Evolutionary conservation across 2,888 invertebrate species (phyloP).

Genomic region (Petrophora chlorosata): DNA sequence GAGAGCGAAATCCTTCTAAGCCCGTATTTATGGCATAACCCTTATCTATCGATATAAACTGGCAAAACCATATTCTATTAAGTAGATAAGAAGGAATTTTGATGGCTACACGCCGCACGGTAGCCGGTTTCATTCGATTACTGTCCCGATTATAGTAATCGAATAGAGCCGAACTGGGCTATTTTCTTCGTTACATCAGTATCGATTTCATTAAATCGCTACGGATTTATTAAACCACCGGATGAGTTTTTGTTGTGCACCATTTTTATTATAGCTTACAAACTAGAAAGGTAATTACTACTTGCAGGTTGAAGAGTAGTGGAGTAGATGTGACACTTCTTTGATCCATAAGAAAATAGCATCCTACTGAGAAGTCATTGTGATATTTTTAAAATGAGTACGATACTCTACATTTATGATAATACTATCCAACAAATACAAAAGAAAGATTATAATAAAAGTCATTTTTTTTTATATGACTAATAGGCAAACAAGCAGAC

Average conservation of each 20-base stretch:
- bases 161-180: conserved; percentile 42
- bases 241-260: conserved; percentile 63
- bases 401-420: too few species aligned
- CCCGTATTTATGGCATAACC: neutral
- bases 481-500: too few species aligned
- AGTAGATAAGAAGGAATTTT: conserved; percentile 43
- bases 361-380: too few species aligned
- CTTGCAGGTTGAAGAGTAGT: conserved; percentile 35
- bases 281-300: conserved; percentile 67
- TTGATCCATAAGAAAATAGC: neutral
- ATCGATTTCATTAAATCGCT: conserved; percentile 76
- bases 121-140: conserved; percentile 46
- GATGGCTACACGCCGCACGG: conserved; percentile 46
- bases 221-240: conserved; percentile 69
- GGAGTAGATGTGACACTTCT: conserved; percentile 3
- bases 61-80: conserved; percentile 35
- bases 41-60: conserved; percentile 15
- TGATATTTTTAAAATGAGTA: too few species aligned
- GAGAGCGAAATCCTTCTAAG: too few species aligned
- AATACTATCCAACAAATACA: too few species aligned
- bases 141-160: conserved; percentile 68
- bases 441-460: too few species aligned
- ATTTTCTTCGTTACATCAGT: conserved; percentile 68
- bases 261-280: conserved; percentile 57
- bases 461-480: too few species aligned